Evolutionary conservation across 64 coral and sea anemone species (phyloP).

Genomic region (Platygyra sinensis): DNA sequence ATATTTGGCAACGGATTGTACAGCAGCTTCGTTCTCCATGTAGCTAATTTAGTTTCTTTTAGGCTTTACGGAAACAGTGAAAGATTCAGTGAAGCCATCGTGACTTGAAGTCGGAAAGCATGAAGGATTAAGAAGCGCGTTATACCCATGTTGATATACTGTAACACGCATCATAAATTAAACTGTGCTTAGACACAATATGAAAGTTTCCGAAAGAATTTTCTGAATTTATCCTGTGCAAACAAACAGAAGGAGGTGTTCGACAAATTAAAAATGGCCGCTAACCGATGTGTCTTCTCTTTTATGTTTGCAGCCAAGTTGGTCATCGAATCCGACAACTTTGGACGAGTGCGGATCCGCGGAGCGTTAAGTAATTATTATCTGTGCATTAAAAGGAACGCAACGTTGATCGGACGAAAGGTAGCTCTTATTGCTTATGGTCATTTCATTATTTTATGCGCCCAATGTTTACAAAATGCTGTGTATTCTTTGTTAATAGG

Average conservation of each 20-base stretch:
- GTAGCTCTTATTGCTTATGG: constrained; percentile 64
- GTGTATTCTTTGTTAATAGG: constrained; percentile 69
- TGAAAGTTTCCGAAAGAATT: constrained; percentile 70
- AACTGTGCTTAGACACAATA: constrained; percentile 75
- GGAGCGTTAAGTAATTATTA: constrained; percentile 77
- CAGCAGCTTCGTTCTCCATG: neutral
- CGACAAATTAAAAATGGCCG: constrained; percentile 28
- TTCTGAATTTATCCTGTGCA: constrained; percentile 63
- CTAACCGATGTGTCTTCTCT: constrained; percentile 28
- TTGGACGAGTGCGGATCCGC: constrained; percentile 81
- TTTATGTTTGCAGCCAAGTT: constrained; percentile 76
- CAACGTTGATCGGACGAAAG: constrained; percentile 75
- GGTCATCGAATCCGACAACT: constrained; percentile 92
- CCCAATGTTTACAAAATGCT: constrained; percentile 79
- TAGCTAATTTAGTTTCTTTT: neutral
- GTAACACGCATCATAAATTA: constrained; percentile 62
- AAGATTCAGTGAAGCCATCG: neutral
- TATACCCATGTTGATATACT: constrained; percentile 13
- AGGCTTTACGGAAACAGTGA: neutral
- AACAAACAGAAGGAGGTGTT: constrained; percentile 54
- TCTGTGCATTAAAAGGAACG: constrained; percentile 82
- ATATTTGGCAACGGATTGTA: too few species aligned
- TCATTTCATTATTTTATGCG: constrained; percentile 90
- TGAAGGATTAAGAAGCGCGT: constrained; percentile 7
- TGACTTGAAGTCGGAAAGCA: neutral